Evolutionary conservation across 2,797 vertebrate species (phyloP).

Genomic region (Anomalospiza imberbis): DNA sequence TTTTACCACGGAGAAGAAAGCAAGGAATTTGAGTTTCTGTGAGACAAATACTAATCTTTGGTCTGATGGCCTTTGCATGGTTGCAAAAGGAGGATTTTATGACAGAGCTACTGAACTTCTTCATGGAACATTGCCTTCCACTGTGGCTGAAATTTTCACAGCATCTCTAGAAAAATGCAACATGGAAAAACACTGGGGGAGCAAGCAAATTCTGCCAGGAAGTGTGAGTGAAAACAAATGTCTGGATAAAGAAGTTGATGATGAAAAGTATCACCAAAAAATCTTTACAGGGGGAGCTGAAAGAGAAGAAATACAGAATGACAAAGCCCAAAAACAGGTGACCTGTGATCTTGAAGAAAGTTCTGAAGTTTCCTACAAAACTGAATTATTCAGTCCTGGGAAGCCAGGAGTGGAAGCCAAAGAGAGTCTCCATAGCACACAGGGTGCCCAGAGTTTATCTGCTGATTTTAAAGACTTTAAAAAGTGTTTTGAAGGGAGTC

Average conservation of each 20-base stretch:
- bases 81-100: background rate
- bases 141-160: constrained; percentile 50
- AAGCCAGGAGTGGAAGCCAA: constrained; percentile 2
- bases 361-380: background rate
- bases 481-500: background rate
- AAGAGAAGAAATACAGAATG: background rate
- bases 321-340: background rate
- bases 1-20: background rate
- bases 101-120: constrained; percentile 42
- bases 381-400: background rate
- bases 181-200: constrained; percentile 37
- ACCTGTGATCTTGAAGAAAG: background rate
- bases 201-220: background rate
- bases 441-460: background rate
- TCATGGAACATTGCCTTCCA: constrained; percentile 25
- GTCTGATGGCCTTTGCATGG: background rate
- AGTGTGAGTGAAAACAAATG: constrained; percentile 19
- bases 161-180: constrained; percentile 28
- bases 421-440: background rate
- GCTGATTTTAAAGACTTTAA: background rate
- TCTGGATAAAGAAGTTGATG: background rate
- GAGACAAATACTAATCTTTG: too few relatives aligned
- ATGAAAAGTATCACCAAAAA: background rate
- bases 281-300: background rate
- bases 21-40: background rate